Evolutionary conservation across 2,113 vertebrate species (phyloP), one percentile per base, ranked within the genome.

Genomic region (Plectropomus leopardus): DNA sequence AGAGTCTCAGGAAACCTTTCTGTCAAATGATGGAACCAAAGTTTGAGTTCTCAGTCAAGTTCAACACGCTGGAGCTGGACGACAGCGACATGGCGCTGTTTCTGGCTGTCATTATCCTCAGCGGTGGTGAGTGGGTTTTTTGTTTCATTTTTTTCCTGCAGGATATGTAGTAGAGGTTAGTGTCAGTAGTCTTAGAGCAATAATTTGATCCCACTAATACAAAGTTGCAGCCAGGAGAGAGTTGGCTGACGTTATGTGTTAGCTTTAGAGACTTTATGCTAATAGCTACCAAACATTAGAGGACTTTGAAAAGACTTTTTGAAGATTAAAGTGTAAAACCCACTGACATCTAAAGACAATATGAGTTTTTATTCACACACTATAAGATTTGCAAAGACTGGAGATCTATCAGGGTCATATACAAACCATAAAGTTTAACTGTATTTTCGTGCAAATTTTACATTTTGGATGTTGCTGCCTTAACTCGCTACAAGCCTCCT

Each of bases 31-130:
- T 99, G 97, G 98, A 99, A 80, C 98, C 98, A 86, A 99, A 99
- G 93, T 99, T 99, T 76, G 98, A 99, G 90, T 99, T 99, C 90
- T 97, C 98, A 24, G 96, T 99, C 88, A 98, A 98, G 93, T 99
- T 99, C 94, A 99, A 99, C 93, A 96, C 89, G 86, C 95, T 99
- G 95, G 98, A 99, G 94, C 93, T 99, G 90, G 97, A 99, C 21
- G 98, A 99, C 96, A 98, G 96, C 7, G 98, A 99, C 94, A 95
- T 99, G 95, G 97, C 98, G 1, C 96, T 99, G 89, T 99, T 99
- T 93, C 96, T 99, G 91, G 97, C 98, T 19, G 98, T 99, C 90
- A 97, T 99, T 73, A 99, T 99, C 90, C 96, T 99, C 82, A 99
- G 98, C 34, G 98, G 98, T 93, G 98, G 98, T 99, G 92, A 94